A percentile compares a stretch with the other conserved stretches of the same genome.
These are phyloP conservation scores for Dastarcus helophoroides DNA, from an alignment of 2,888 invertebrate genomes.

Conservation along the genomic window DNA sequence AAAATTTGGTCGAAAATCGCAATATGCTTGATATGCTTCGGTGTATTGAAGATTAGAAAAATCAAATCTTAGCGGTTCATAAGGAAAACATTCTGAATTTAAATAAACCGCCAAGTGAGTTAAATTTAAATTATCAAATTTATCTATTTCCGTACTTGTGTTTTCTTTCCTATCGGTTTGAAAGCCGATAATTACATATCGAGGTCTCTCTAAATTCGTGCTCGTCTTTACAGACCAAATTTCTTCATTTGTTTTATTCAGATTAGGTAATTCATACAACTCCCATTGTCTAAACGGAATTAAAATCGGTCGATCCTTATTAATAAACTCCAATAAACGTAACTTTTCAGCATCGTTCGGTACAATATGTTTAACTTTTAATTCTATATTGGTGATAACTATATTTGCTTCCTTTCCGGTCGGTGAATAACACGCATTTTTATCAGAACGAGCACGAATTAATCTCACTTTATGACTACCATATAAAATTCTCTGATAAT, in stretches of 20 bases:
- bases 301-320: no score
- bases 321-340: no score
- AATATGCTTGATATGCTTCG: background rate
- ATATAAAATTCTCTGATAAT: constrained; percentile 27
- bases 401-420: constrained; percentile 1
- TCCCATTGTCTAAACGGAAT: no score
- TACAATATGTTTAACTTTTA: background rate
- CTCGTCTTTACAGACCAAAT: background rate
- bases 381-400: background rate
- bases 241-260: background rate
- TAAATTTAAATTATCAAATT: constrained; percentile 1
- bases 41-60: background rate
- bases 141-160: background rate
- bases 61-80: background rate
- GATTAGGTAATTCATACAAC: no score
- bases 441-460: background rate
- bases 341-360: no score
- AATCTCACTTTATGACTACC: constrained; percentile 12
- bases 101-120: no score
- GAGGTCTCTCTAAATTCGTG: background rate
- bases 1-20: background rate
- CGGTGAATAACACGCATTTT: constrained; percentile 3
- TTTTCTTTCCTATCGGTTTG: background rate
- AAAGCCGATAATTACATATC: constrained; percentile 1
- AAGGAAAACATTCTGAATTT: no score